Base-by-base conservation (phyloP, 1,140 invertebrate species). In the Drosophila pseudoobscura region DNA sequence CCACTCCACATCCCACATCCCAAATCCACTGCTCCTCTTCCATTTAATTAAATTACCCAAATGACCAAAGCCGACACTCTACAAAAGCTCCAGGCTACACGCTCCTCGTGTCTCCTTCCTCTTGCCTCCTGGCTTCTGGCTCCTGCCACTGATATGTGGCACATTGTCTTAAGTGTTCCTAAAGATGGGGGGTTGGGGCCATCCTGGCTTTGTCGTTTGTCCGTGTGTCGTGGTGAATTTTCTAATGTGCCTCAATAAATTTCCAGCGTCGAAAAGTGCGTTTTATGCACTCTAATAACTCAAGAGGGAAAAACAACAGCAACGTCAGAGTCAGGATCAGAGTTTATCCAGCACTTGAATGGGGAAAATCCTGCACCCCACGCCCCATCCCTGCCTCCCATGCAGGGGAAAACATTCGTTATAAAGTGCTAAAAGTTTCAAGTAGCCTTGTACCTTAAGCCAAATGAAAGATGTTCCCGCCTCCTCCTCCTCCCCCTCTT, bases 271-370 rank as follows among this genome's bases (percentile, higher is more conserved):
- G 71, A 75, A 68, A 75, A 75, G 63, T 75, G 72, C 73, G 73
- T 75, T 75, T 75, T 75, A 75, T 75, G 73, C 73, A 75, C 73
- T 75, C 74, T 53, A 76, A 76, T 76, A 76, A 76, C 64, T 76
- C 74, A 76, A 41, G 62, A 39, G 35, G 11, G 35, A 39, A 43
- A 11, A 52, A 61, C 24, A 59, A 50, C n/a, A 49, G 31, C 35
- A 59, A 50, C 0, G 31, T 41, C 35, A 39, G 11, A 13, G 31
- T 24, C 29, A 9, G 9, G 47, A 20, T 24, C 29, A 1, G 35
- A 53, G 17, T 22, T 52, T 59, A 66, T 44, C 9, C 49, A 56
- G 11, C 55, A 56, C 61, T 59, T 75, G 50, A 39, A 13, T 50
- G 35, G n/a, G 3, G 8, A 13, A 15, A 57, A 15, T 39, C 11